Evolutionary conservation across 2,888 invertebrate genomes (phyloP).

Genomic region (Monoplex corrugatus): DNA sequence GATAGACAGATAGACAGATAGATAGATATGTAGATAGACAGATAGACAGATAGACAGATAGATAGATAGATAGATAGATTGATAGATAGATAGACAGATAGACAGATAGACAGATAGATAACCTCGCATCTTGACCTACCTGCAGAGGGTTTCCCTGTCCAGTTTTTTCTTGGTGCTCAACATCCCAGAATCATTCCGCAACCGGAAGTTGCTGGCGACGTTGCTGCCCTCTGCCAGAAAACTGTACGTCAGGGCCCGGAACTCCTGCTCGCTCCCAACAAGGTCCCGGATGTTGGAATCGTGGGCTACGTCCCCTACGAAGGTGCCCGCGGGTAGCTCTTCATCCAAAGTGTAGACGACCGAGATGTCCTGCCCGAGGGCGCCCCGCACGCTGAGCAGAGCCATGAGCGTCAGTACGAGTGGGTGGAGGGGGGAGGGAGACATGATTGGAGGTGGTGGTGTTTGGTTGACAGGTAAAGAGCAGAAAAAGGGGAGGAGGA

Average conservation of each 20-base stretch:
- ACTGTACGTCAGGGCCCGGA: slow-evolving; percentile 63
- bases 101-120: too few relatives aligned
- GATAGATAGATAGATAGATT: too few relatives aligned
- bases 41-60: too few relatives aligned
- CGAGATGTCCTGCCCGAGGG: slow-evolving; percentile 49
- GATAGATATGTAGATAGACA: too few relatives aligned
- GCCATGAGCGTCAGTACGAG: not conserved
- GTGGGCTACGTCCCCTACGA: slow-evolving; percentile 67
- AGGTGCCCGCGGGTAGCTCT: slow-evolving; percentile 68
- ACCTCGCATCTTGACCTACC: slow-evolving; percentile 4
- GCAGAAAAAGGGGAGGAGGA: not conserved
- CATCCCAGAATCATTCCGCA: slow-evolving; percentile 93
- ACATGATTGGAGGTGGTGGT: not conserved
- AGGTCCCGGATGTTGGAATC: slow-evolving; percentile 80
- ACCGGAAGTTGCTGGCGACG: slow-evolving; percentile 86
- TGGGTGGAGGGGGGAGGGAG: not conserved
- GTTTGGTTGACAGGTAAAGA: not conserved
- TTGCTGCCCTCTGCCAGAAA: slow-evolving; percentile 61
- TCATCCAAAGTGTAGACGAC: slow-evolving; percentile 69
- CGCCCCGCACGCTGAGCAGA: slow-evolving; percentile 18
- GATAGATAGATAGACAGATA: too few relatives aligned
- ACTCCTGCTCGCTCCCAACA: slow-evolving; percentile 58
- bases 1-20: too few relatives aligned
- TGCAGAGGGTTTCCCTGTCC: slow-evolving; percentile 55
- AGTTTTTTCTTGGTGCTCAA: slow-evolving; percentile 85